A percentile compares a stretch with the other conserved stretches of the same genome.
Conservation (phyloP, 2,113 vertebrate genomes). For the Litocranius walleri region DNA sequence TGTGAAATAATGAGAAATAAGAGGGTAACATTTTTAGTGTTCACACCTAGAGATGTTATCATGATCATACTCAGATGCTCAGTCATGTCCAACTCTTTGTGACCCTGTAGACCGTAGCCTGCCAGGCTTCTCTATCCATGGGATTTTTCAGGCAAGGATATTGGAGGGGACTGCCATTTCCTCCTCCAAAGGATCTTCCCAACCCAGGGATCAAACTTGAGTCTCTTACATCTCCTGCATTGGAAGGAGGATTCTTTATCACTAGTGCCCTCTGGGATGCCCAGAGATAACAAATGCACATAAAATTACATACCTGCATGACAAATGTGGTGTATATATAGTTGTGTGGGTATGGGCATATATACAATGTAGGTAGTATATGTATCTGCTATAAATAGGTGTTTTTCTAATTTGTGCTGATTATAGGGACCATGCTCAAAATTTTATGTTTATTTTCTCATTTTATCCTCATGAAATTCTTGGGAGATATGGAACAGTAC, state of each 20-base stretch:
- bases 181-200: background rate
- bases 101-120: fast-evolving
- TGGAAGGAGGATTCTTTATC: background rate
- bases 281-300: background rate
- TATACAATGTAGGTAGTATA: background rate
- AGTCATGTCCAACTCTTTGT: fast-evolving
- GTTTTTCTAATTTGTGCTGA: background rate
- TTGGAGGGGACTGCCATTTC: background rate
- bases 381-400: background rate
- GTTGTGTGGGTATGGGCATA: background rate
- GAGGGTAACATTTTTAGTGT: background rate
- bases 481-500: background rate
- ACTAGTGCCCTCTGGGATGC: background rate
- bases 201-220: background rate
- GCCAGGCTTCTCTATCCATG: background rate
- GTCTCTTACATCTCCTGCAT: background rate
- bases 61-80: background rate
- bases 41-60: background rate
- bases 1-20: background rate
- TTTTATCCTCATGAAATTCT: background rate
- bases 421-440: background rate
- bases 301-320: background rate
- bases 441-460: background rate
- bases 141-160: background rate
- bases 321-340: background rate